phyloP scores from a whole-genome alignment of 2,888 invertebrate species.

The Lasioglossum leucozonium region DNA sequence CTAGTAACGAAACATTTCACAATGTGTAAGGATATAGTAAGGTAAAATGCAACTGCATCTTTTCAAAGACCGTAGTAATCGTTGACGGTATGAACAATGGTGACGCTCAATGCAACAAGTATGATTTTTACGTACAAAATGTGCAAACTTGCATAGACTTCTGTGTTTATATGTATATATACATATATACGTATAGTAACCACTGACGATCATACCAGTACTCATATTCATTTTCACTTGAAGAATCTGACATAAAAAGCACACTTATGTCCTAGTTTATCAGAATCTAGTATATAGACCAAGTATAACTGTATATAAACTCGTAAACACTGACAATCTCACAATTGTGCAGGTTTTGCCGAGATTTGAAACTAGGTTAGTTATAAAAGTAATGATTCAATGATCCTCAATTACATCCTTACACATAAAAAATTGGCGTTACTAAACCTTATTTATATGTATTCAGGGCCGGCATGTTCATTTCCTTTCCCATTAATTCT shows the following conservation, averaged over 20 bases:
- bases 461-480: conserved; percentile 78
- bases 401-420: conserved; percentile 79
- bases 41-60: conserved; percentile 63
- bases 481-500: conserved; percentile 71
- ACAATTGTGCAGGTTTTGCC: conserved; percentile 57
- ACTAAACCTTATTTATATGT: conserved; percentile 77
- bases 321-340: conserved; percentile 71
- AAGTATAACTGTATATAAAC: conserved; percentile 71
- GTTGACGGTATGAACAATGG: conserved; percentile 69
- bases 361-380: conserved; percentile 50
- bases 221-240: conserved; percentile 37
- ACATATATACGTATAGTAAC: conserved; percentile 62
- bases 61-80: conserved; percentile 52
- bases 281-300: conserved; percentile 50
- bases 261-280: conserved; percentile 48
- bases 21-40: conserved; percentile 80
- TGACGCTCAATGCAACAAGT: conserved; percentile 67
- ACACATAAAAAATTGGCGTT: conserved; percentile 76
- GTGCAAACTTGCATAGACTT: conserved; percentile 74
- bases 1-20: conserved; percentile 79
- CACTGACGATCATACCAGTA: conserved; percentile 48
- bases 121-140: conserved; percentile 77
- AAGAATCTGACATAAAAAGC: conserved; percentile 51
- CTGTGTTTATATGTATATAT: conserved; percentile 71
- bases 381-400: conserved; percentile 60